Conservation (phyloP, 2,113 vertebrate species). For the Toxotes jaculatrix region DNA sequence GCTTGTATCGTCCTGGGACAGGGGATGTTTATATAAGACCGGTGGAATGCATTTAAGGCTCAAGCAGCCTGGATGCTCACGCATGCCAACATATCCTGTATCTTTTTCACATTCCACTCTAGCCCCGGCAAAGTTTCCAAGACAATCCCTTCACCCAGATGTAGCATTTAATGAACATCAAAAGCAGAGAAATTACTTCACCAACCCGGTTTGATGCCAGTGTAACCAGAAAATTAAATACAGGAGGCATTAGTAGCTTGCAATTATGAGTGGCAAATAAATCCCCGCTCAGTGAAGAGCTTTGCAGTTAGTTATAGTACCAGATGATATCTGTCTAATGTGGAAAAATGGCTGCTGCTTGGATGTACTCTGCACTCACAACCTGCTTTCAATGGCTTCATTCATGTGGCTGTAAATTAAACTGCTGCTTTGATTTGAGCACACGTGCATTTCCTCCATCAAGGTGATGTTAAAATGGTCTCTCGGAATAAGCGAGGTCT, state of each 20-base stretch:
- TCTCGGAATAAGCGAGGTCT: slow-evolving; percentile 30
- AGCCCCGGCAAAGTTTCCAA: slow-evolving; percentile 6
- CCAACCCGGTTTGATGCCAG: slow-evolving; percentile 35
- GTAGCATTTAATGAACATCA: slow-evolving; percentile 53
- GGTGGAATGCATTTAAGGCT: slow-evolving; percentile 48
- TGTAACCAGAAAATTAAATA: slow-evolving; percentile 48
- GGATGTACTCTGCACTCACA: slow-evolving; percentile 35
- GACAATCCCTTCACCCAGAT: slow-evolving; percentile 32
- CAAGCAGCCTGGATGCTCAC: slow-evolving; percentile 30
- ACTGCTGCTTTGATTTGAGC: slow-evolving; percentile 51
- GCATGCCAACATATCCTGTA: slow-evolving; percentile 32
- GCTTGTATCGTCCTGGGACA: slow-evolving; percentile 45
- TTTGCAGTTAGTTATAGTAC: slow-evolving; percentile 43
- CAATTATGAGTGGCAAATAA: slow-evolving; percentile 55
- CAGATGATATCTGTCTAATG: slow-evolving; percentile 51
- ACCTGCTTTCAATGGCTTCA: slow-evolving; percentile 44
- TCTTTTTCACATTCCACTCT: slow-evolving; percentile 38
- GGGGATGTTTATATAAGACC: slow-evolving; percentile 48
- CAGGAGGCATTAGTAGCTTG: slow-evolving; percentile 31
- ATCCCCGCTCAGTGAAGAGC: slow-evolving; percentile 39
- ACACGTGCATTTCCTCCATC: slow-evolving; percentile 9
- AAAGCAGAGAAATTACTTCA: slow-evolving; percentile 44
- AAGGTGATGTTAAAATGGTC: slow-evolving; percentile 36
- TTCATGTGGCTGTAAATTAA: slow-evolving; percentile 50
- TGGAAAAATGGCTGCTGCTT: slow-evolving; percentile 47